Evolutionary conservation across 2,888 invertebrate species (phyloP).

Genomic region (Harpagoxenus sublaevis): DNA sequence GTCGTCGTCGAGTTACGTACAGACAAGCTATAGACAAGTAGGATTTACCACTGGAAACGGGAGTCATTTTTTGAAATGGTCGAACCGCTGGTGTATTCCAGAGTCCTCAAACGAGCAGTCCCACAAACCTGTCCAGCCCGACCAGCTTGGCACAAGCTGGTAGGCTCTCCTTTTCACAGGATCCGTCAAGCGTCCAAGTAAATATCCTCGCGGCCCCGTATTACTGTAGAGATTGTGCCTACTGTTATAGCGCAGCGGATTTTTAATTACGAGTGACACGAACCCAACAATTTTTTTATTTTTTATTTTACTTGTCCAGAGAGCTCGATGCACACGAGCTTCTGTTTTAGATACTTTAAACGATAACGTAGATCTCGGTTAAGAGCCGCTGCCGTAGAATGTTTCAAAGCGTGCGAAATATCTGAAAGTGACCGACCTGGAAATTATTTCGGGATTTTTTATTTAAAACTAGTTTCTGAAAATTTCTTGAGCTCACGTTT

Average conservation of each 20-base stretch:
- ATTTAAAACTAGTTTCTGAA: neutral
- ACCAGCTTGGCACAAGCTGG: slow-evolving; percentile 88
- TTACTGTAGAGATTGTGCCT: slow-evolving; percentile 49
- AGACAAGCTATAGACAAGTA: slow-evolving; percentile 31
- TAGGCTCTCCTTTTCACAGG: slow-evolving; percentile 86
- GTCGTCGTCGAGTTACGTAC: neutral
- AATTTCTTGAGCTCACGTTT: neutral
- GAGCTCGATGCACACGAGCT: neutral
- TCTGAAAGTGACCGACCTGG: slow-evolving; percentile 29
- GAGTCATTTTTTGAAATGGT: slow-evolving; percentile 72
- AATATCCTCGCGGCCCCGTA: slow-evolving; percentile 82
- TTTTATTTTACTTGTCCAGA: neutral
- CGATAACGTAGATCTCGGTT: slow-evolving; percentile 50
- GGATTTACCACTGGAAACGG: slow-evolving; percentile 29
- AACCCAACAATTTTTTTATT: neutral
- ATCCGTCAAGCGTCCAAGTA: slow-evolving; percentile 85
- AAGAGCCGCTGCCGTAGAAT: slow-evolving; percentile 49
- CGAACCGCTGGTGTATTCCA: slow-evolving; percentile 85
- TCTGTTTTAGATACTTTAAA: neutral
- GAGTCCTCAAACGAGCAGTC: slow-evolving; percentile 91
- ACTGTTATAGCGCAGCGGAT: slow-evolving; percentile 35
- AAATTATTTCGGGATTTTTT: neutral
- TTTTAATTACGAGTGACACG: slow-evolving; percentile 47
- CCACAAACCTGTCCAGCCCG: slow-evolving; percentile 90
- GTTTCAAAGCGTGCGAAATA: slow-evolving; percentile 36